Evolutionary conservation across 2,888 invertebrate genomes (phyloP), one percentile per base, ranked within the genome.

Genomic region (Trypoxylon attenuatum): DNA sequence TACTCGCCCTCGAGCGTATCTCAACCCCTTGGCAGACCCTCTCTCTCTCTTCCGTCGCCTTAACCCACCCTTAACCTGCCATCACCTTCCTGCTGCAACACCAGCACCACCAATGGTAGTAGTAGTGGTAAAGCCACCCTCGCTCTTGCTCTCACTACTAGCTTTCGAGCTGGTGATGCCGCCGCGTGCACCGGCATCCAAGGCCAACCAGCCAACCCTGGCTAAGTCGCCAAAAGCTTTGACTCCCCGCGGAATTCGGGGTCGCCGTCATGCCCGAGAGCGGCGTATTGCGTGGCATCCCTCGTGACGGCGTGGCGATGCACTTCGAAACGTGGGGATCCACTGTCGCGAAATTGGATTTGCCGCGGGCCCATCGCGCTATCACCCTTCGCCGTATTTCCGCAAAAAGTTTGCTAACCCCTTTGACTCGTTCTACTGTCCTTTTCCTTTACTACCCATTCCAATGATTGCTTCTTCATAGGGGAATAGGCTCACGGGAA

Each of bases 341-440:
- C 68, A 61, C 61, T 70, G 64, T 75, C 73, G 75, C 73, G 71
- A 75, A 75, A 75, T 75, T 75, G 71, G 75, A 75, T 75, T 75
- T 75, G 67, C 61, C 47, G 57, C 51, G 61, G 59, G 66, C 70
- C 58, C 62, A 67, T 54, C 47, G 63, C 58, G n/a, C n/a, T n/a
- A n/a, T n/a, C n/a, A n/a, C n/a, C n/a, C n/a, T n/a, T n/a, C n/a
- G n/a, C n/a, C n/a, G n/a, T n/a, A n/a, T n/a, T n/a, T n/a, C n/a
- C n/a, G n/a, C n/a, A n/a, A n/a, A n/a, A n/a, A n/a, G n/a, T n/a
- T n/a, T n/a, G n/a, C n/a, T n/a, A n/a, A n/a, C n/a, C n/a, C n/a
- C n/a, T n/a, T n/a, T n/a, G n/a, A n/a, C n/a, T n/a, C n/a, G n/a
- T n/a, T n/a, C n/a, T n/a, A n/a, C n/a, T n/a, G n/a, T n/a, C n/a